phyloP scores from a whole-genome alignment of 2,797 vertebrate species.

The Chelidonichthys spinosus region DNA sequence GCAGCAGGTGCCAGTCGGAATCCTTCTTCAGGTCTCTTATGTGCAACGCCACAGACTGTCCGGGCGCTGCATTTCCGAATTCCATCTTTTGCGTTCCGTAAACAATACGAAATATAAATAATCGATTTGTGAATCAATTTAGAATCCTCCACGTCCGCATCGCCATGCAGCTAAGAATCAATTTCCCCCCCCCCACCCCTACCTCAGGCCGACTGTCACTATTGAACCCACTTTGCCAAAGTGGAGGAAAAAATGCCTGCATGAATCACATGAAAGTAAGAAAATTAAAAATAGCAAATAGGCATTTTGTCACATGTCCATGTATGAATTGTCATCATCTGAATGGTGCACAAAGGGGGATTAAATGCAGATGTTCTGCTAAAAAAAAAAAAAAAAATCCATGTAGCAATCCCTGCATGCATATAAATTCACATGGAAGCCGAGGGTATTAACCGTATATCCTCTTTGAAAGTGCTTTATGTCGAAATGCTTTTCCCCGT shows the following conservation, averaged over 20 bases:
- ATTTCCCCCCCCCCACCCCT: too few relatives aligned
- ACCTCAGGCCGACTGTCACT: neutral
- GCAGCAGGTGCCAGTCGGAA: too few relatives aligned
- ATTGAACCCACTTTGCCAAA: slow-evolving; percentile 2
- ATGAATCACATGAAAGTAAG: slow-evolving; percentile 36
- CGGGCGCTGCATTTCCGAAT: too few relatives aligned
- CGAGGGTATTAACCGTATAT: slow-evolving; percentile 61
- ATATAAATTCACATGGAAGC: slow-evolving; percentile 56
- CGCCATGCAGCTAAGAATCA: too few relatives aligned
- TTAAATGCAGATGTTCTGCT: slow-evolving; percentile 70
- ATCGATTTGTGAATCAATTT: too few relatives aligned
- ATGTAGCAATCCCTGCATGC: slow-evolving; percentile 49
- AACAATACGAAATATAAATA: too few relatives aligned
- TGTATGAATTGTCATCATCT: slow-evolving; percentile 45
- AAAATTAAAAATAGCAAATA: slow-evolving; percentile 33
- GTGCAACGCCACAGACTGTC: too few relatives aligned
- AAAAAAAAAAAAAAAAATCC: slow-evolving; percentile 58
- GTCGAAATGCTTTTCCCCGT: slow-evolving; percentile 37
- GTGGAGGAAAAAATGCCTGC: slow-evolving; percentile 18
- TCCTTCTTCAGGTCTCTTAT: too few relatives aligned
- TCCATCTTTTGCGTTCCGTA: too few relatives aligned
- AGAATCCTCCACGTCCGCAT: too few relatives aligned
- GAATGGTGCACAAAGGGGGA: slow-evolving; percentile 55
- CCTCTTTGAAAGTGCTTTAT: slow-evolving; percentile 59
- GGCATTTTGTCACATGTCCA: slow-evolving; percentile 21